A percentile compares a stretch with the other conserved stretches of the same genome.
Evolutionary conservation across 1,140 invertebrate species (phyloP).

Genomic region (Drosophila quadrilineata): DNA sequence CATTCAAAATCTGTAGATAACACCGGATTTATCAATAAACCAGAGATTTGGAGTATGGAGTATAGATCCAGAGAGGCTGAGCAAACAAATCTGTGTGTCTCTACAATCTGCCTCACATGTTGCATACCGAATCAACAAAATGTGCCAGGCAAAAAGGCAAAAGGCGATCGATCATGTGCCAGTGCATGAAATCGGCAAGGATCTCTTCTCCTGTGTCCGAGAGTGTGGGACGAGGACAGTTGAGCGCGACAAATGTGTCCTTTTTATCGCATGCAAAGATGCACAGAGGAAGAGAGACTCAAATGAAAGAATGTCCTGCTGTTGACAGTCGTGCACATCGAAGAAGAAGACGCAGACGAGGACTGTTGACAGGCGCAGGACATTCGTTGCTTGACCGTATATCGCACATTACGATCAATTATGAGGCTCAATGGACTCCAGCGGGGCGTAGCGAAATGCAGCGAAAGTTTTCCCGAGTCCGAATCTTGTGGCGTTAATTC

Average conservation of each 20-base stretch:
- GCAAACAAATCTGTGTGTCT: not conserved
- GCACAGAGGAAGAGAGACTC: not conserved
- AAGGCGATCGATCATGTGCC: constrained; percentile 40
- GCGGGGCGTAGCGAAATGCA: constrained; percentile 61
- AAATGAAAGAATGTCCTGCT: constrained; percentile 31
- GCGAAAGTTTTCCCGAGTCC: constrained; percentile 29
- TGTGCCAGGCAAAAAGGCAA: not conserved
- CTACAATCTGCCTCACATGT: constrained; percentile 31
- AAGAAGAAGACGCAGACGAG: constrained; percentile 5
- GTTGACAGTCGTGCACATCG: constrained; percentile 36
- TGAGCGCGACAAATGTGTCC: constrained; percentile 52
- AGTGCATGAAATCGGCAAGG: constrained; percentile 26
- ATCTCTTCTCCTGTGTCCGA: constrained; percentile 7
- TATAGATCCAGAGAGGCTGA: not conserved
- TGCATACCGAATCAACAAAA: constrained; percentile 52
- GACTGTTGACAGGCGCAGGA: constrained; percentile 65
- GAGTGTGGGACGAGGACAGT: constrained; percentile 20
- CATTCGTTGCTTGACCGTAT: constrained; percentile 26
- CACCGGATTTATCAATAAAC: constrained; percentile 66
- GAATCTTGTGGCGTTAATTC: constrained; percentile 74
- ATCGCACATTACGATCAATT: constrained; percentile 79
- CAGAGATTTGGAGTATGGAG: constrained; percentile 35
- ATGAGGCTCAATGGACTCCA: constrained; percentile 71
- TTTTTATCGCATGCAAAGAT: constrained; percentile 28
- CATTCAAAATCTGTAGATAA: constrained; percentile 66